A percentile compares a stretch with the other conserved stretches of the same genome.
Conservation (phyloP, 2,797 vertebrate species). For the Cossypha caffra region DNA sequence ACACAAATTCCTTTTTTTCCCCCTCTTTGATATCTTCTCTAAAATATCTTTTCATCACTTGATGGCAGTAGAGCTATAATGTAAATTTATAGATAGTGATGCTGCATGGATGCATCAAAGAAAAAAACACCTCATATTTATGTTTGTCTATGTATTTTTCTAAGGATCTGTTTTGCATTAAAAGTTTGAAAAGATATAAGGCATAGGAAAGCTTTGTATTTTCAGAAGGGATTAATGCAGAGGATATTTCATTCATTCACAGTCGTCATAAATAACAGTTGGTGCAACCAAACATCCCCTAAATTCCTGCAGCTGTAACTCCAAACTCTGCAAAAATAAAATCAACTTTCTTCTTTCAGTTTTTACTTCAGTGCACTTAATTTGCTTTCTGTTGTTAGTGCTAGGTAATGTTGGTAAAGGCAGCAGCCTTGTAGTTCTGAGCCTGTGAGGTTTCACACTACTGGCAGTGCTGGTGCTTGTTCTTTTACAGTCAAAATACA, state of each 20-base stretch:
- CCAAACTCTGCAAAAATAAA: slow-evolving; percentile 50
- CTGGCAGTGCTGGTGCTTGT: neutral
- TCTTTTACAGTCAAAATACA: neutral
- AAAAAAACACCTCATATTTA: slow-evolving; percentile 66
- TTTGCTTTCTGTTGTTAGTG: slow-evolving; percentile 17
- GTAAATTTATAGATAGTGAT: slow-evolving; percentile 72
- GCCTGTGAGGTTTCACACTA: neutral
- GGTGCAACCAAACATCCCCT: slow-evolving; percentile 46
- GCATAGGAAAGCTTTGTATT: slow-evolving; percentile 68
- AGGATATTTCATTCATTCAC: slow-evolving; percentile 68
- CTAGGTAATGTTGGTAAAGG: neutral
- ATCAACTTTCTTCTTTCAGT: slow-evolving; percentile 63
- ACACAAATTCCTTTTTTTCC: neutral
- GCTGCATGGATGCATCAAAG: slow-evolving; percentile 55
- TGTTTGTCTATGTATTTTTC: slow-evolving; percentile 69
- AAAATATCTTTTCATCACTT: slow-evolving; percentile 72
- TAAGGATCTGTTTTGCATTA: slow-evolving; percentile 70
- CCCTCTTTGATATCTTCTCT: slow-evolving; percentile 21
- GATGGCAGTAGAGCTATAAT: slow-evolving; percentile 80
- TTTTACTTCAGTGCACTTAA: slow-evolving; percentile 58
- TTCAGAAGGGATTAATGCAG: slow-evolving; percentile 72
- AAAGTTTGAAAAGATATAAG: slow-evolving; percentile 74
- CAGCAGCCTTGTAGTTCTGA: neutral
- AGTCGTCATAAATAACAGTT: slow-evolving; percentile 64
- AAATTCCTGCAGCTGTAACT: slow-evolving; percentile 61